Evolutionary conservation across 2,888 invertebrate species (phyloP).

Genomic region (Pterostichus madidus): DNA sequence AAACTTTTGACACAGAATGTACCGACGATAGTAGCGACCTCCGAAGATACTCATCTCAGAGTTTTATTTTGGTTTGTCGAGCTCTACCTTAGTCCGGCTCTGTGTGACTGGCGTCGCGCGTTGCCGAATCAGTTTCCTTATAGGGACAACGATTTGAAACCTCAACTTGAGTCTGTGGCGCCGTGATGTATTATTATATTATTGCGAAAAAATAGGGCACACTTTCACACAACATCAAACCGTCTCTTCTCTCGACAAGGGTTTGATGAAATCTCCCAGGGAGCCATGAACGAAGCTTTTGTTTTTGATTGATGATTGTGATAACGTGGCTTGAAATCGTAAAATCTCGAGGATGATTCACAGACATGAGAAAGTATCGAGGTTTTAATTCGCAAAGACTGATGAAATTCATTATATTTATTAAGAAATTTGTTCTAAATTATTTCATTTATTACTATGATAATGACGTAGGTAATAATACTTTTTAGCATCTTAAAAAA

Average conservation of each 20-base stretch:
- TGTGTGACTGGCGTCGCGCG: conserved; percentile 26
- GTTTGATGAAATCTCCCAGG: conserved; percentile 55
- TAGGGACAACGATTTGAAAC: conserved; percentile 68
- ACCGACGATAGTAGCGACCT: too few species aligned
- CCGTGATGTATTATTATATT: conserved; percentile 68
- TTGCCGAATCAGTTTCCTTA: conserved; percentile 68
- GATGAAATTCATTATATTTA: background rate
- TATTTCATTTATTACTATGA: too few species aligned
- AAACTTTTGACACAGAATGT: too few species aligned
- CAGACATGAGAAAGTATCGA: conserved; percentile 20
- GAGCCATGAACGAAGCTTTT: conserved; percentile 17
- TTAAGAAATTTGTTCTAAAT: too few species aligned
- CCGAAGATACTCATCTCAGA: too few species aligned
- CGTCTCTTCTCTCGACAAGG: background rate
- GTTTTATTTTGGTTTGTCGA: too few species aligned
- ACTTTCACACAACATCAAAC: conserved; percentile 43
- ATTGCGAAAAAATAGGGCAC: conserved; percentile 68
- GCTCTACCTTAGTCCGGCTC: background rate
- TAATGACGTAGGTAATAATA: too few species aligned
- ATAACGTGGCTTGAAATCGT: conserved; percentile 41
- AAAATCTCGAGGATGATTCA: conserved; percentile 20
- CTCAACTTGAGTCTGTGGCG: conserved; percentile 45
- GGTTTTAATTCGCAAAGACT: conserved; percentile 6
- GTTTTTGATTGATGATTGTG: conserved; percentile 53
- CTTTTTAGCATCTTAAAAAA: too few species aligned